Conservation (phyloP, 1,140 invertebrate genomes). For the Drosophila tani region DNA sequence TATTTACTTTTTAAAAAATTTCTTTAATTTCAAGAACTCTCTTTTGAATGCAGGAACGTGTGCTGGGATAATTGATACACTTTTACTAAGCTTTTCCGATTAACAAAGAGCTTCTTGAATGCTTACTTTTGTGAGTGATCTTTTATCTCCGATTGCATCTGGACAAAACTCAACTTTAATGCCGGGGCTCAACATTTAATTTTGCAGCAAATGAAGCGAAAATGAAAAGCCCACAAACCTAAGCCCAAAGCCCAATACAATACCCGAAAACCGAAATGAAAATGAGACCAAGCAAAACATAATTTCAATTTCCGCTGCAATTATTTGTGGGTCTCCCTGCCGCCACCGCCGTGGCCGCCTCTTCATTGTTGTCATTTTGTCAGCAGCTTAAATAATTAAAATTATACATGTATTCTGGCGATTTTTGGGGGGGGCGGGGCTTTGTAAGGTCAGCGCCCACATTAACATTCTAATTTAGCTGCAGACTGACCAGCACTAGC, state of each 20-base stretch:
- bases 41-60: background rate
- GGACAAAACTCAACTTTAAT: slow-evolving; percentile 29
- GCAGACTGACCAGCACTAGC: slow-evolving; percentile 4
- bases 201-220: slow-evolving; percentile 23
- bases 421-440: slow-evolving; percentile 7
- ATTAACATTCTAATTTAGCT: slow-evolving; percentile 56
- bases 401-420: slow-evolving; percentile 41
- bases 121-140: background rate
- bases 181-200: slow-evolving; percentile 31
- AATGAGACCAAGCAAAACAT: slow-evolving; percentile 69
- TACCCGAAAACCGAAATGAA: slow-evolving; percentile 36
- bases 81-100: background rate
- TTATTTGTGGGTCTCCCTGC: slow-evolving; percentile 52
- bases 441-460: slow-evolving; percentile 27
- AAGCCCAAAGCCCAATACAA: background rate
- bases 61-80: background rate
- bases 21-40: no score
- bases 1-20: background rate
- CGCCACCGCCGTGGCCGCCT: background rate
- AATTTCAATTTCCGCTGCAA: slow-evolving; percentile 80
- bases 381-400: slow-evolving; percentile 71
- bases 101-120: background rate
- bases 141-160: background rate
- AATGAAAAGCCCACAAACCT: background rate
- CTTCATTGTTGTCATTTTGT: slow-evolving; percentile 34